Conservation (phyloP, 2,797 vertebrate species). For the Octomys mimax region DNA sequence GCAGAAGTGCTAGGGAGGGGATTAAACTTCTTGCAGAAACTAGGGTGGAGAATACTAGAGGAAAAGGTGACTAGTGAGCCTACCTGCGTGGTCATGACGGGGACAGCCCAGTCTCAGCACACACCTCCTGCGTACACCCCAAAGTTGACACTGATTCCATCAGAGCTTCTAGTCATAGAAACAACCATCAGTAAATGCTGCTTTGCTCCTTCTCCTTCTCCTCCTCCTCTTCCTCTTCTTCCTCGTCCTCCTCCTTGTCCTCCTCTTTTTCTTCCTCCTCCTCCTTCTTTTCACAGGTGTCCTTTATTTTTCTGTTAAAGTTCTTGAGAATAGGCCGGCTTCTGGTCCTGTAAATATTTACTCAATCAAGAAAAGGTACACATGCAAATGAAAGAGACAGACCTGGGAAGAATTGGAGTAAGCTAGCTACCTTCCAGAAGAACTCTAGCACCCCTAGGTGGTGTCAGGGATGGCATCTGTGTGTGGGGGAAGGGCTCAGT, state of each 20-base stretch:
- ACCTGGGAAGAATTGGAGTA: not conserved
- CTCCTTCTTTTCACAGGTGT: not conserved
- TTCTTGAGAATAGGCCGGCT: not conserved
- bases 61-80: not conserved
- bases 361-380: not conserved
- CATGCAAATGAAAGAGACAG: not conserved
- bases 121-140: not conserved
- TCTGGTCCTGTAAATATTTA: not conserved
- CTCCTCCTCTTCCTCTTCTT: no score
- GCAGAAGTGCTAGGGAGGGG: not conserved
- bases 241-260: not conserved
- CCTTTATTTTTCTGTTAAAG: not conserved
- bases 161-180: not conserved
- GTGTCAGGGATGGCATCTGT: no score
- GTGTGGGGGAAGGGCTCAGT: not conserved
- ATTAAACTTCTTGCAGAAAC: not conserved
- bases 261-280: no score
- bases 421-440: not conserved
- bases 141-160: not conserved
- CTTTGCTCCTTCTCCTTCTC: not conserved
- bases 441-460: not conserved
- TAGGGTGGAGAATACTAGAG: not conserved
- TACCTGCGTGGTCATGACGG: no score
- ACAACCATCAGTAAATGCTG: not conserved
- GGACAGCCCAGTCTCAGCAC: rapidly evolving